A percentile compares a stretch with the other conserved stretches of the same genome.
Conservation (phyloP, 2,888 invertebrate genomes). For the Helleia helle region DNA sequence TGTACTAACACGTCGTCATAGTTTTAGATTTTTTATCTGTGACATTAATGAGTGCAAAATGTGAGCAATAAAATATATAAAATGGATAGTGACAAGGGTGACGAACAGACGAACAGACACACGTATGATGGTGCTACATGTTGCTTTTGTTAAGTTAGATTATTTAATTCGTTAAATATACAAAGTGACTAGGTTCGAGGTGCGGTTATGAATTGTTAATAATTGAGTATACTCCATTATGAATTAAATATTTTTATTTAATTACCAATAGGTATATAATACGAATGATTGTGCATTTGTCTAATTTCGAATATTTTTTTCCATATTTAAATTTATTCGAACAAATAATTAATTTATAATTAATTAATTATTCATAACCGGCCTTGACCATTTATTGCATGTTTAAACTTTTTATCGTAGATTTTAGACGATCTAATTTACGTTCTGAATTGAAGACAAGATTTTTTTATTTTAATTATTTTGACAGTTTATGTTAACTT, state of each 20-base stretch:
- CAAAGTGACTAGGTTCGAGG: neutral
- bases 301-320: too few relatives aligned
- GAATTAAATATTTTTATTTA: neutral
- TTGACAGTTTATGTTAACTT: conserved; percentile 12
- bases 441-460: conserved; percentile 5
- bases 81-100: neutral
- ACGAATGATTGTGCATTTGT: neutral
- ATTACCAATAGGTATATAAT: neutral
- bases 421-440: conserved; percentile 12
- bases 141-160: conserved; percentile 21
- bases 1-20: neutral
- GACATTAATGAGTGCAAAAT: neutral
- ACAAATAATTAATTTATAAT: too few relatives aligned
- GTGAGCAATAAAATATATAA: neutral
- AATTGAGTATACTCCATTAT: conserved; percentile 7
- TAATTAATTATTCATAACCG: conserved; percentile 5
- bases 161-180: neutral
- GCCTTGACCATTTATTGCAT: neutral
- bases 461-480: conserved; percentile 9
- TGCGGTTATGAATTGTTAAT: neutral
- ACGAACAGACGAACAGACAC: too few relatives aligned
- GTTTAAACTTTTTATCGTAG: conserved; percentile 1
- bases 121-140: conserved; percentile 30
- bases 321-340: too few relatives aligned
- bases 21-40: neutral